These are phyloP conservation scores for Setophaga coronata DNA, from an alignment of 2,113 vertebrate genomes.

Conservation along the genomic window DNA sequence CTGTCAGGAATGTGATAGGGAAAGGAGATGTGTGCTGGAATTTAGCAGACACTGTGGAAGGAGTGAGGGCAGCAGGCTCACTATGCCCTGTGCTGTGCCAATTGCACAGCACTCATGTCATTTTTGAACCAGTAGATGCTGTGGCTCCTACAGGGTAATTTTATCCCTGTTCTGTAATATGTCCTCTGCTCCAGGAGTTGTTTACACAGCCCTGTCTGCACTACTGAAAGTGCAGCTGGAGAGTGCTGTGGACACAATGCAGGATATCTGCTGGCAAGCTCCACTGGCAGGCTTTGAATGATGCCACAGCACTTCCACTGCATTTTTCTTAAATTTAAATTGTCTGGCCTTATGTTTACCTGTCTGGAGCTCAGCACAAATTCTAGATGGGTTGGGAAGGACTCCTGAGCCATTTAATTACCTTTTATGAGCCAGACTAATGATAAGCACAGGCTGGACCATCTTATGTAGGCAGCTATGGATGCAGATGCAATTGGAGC, in stretches of 20 bases:
- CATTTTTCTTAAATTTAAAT: not conserved
- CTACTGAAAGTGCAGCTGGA: not conserved
- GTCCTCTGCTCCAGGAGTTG: not conserved
- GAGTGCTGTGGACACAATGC: too few species aligned
- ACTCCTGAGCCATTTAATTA: not conserved
- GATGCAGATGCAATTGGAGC: not conserved
- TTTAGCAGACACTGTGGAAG: not conserved
- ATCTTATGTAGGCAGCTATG: not conserved
- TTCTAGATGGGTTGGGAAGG: not conserved
- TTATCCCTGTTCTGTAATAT: not conserved
- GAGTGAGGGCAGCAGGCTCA: not conserved
- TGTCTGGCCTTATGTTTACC: not conserved
- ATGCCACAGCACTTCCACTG: not conserved
- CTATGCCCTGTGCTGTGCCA: not conserved
- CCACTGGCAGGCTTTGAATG: not conserved
- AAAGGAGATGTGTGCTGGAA: not conserved
- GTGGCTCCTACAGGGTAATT: not conserved
- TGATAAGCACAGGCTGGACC: not conserved
- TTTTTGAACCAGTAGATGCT: not conserved
- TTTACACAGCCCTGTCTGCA: not conserved
- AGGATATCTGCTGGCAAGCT: not conserved
- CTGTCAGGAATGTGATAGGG: not conserved
- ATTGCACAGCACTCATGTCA: rapidly evolving
- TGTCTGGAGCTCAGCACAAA: not conserved
- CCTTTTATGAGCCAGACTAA: not conserved